These are phyloP conservation scores for Ennomos erosarius DNA, from an alignment of 2,888 invertebrate species.

Conservation along the genomic window DNA sequence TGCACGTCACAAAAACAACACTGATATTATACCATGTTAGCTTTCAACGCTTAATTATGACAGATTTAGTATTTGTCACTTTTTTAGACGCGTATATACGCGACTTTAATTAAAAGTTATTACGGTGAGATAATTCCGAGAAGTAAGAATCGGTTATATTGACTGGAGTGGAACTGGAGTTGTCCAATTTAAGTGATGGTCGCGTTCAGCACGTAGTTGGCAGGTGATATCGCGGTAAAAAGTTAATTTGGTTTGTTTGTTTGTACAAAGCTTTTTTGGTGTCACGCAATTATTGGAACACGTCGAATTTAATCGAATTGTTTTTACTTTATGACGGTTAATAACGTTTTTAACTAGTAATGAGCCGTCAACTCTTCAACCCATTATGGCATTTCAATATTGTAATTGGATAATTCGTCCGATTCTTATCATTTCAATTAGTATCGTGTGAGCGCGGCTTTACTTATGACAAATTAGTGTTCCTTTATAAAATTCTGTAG, in stretches of 20 bases:
- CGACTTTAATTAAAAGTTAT: conserved; percentile 31
- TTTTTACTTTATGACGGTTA: conserved; percentile 46
- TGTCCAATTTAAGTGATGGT: conserved; percentile 65
- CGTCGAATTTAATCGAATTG: conserved; percentile 45
- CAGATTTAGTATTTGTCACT: conserved; percentile 42
- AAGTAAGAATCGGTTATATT: conserved; percentile 29
- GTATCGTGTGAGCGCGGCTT: conserved; percentile 47
- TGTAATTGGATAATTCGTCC: conserved; percentile 67
- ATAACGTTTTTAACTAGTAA: conserved; percentile 60
- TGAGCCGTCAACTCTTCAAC: conserved; percentile 60
- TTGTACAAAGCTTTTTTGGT: conserved; percentile 53
- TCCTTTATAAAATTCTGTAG: conserved; percentile 41
- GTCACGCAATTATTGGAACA: conserved; percentile 50
- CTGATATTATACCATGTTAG: conserved; percentile 41
- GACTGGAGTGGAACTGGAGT: conserved; percentile 33
- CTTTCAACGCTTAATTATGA: conserved; percentile 53
- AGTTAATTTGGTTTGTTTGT: conserved; percentile 53
- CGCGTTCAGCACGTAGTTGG: conserved; percentile 56
- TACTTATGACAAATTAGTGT: conserved; percentile 55
- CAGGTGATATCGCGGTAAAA: conserved; percentile 60
- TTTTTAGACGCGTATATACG: conserved; percentile 31
- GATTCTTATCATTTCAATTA: conserved; percentile 70
- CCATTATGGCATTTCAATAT: conserved; percentile 62
- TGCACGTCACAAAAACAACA: conserved; percentile 29
- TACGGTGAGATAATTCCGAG: conserved; percentile 27